Evolutionary conservation across 2,113 vertebrate genomes (phyloP), one percentile per base, ranked within the genome.

Genomic region (Cochlearius cochlearius): DNA sequence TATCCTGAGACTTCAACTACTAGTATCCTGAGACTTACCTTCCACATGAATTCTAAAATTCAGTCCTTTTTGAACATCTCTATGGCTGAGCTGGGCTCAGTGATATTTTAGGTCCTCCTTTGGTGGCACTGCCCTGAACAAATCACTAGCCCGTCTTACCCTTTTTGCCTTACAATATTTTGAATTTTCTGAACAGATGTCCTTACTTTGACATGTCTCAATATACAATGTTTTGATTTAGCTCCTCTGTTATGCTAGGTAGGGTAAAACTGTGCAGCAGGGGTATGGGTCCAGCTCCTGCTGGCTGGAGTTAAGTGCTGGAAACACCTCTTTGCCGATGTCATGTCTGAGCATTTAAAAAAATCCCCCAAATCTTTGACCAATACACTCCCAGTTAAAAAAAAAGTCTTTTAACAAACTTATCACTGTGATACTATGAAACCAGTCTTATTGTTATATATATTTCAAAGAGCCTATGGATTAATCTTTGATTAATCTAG

Each of bases 151-250:
- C 21, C 16, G 19, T 80, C 30, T 75, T 69, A 63, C 11, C 21
- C 25, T 75, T 90, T 17, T 67, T 88, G 20, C 14, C 19, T 43
- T 58, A 82, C 29, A 45, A 22, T n/a, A 47, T 23, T 76, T 41
- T 78, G 36, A 55, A 63, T 81, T 79, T 78, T 58, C n/a, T 43
- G 23, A 64, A 58, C 20, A 47, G 45, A 15, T 34, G 4, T 76
- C 15, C 9, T 39, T 66, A 25, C 11, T 66, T 72, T 0, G 0
- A 17, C 1, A 1, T 27, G 47, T 50, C 63, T 86, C 10, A 22
- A 78, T 66, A 14, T 30, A 55, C 27, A 45, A 55, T 63, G 25
- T 29, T 45, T 27, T 21, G 41, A 73, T 60, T 85, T 52, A 72
- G 7, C 36, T 66, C 16, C 26, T 69, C 41, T 1, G 0, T 17